A percentile compares a stretch with the other conserved stretches of the same genome.
Conservation (phyloP, 92 coral and sea anemone genomes). For the Muricea muricata region DNA sequence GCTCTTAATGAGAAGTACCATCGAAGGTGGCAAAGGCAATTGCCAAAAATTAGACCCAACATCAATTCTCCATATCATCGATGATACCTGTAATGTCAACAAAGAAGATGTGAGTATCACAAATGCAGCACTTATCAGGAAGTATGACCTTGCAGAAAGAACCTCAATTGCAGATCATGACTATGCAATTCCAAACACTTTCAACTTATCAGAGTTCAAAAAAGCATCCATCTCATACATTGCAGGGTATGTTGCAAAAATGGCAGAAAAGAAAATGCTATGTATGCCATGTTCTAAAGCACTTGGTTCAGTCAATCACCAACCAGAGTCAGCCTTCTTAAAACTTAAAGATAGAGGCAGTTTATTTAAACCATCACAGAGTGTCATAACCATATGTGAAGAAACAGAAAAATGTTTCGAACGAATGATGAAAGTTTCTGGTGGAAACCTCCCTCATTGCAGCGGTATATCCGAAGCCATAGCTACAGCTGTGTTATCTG, state of each 20-base stretch:
- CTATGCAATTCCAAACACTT: background rate
- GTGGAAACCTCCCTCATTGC: background rate
- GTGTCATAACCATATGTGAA: conserved; percentile 8
- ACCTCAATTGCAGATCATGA: background rate
- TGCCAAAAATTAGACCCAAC: conserved; percentile 6
- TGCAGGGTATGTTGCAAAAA: conserved; percentile 27
- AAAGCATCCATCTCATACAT: background rate
- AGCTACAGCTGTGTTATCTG: background rate
- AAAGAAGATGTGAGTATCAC: background rate
- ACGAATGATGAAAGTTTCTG: background rate
- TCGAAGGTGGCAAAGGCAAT: conserved; percentile 9
- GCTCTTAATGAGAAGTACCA: conserved; percentile 12
- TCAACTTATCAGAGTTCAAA: background rate
- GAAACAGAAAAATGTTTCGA: background rate
- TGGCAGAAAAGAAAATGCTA: background rate
- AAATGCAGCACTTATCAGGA: background rate
- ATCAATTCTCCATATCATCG: background rate
- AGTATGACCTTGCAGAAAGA: background rate
- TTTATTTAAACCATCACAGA: background rate
- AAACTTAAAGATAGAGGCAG: conserved; percentile 24
- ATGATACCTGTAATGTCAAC: conserved; percentile 6
- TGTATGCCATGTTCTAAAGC: conserved; percentile 21
- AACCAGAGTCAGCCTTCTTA: background rate
- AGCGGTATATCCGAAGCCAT: background rate
- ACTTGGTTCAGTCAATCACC: background rate